Percentiles rank a stretch among this genome's conserved stretches.
Conservation (phyloP, 2,797 vertebrate species). For the Peromyscus eremicus region DNA sequence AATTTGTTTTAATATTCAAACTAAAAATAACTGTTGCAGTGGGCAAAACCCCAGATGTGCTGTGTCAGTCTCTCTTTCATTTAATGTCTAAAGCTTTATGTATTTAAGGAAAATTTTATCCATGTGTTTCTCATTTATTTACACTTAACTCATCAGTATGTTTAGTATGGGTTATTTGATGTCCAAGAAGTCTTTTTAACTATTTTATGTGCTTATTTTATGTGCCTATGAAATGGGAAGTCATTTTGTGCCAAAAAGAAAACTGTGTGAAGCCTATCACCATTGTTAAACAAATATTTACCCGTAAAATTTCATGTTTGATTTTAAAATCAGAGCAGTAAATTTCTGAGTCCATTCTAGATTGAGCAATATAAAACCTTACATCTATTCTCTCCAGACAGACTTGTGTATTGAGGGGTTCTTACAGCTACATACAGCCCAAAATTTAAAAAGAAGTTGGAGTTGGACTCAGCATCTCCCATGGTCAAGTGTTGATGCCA, state of each 20-base stretch:
- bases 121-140: slow-evolving; percentile 85
- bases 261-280: slow-evolving; percentile 56
- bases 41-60: slow-evolving; percentile 79
- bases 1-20: slow-evolving; percentile 79
- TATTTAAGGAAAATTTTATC: slow-evolving; percentile 82
- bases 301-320: slow-evolving; percentile 61
- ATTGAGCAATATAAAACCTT: neutral
- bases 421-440: neutral
- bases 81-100: slow-evolving; percentile 81
- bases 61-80: slow-evolving; percentile 80
- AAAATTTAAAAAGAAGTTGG: neutral
- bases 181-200: slow-evolving; percentile 78
- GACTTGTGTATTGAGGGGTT: neutral
- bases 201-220: slow-evolving; percentile 79
- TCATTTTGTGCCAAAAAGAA: slow-evolving; percentile 65
- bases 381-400: neutral
- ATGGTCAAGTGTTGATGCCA: neutral
- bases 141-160: slow-evolving; percentile 82
- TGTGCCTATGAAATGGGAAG: slow-evolving; percentile 62
- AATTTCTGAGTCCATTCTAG: slow-evolving; percentile 42
- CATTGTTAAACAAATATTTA: slow-evolving; percentile 73
- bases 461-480: neutral
- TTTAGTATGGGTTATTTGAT: slow-evolving; percentile 82
- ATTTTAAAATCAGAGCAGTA: slow-evolving; percentile 63
- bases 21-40: slow-evolving; percentile 81